Evolutionary conservation across 2,113 vertebrate species (phyloP).

Genomic region (Xiphophorus couchianus): DNA sequence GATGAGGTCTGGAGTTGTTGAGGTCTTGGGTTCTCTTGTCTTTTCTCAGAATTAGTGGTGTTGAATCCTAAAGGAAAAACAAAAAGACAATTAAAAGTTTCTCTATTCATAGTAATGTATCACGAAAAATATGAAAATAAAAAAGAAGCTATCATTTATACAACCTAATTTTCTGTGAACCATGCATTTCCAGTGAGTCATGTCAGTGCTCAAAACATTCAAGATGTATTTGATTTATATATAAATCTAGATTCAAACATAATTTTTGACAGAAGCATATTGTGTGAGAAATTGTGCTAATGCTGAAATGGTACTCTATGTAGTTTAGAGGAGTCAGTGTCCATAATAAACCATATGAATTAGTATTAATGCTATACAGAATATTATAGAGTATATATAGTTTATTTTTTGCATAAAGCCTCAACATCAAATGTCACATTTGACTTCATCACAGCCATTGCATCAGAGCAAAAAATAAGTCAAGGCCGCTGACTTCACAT

Average conservation of each 20-base stretch:
- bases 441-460: neutral
- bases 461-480: too few relatives aligned
- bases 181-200: neutral
- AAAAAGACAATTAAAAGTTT: constrained; percentile 20
- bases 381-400: too few relatives aligned
- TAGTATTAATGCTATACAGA: too few relatives aligned
- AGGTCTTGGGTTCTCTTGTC: constrained; percentile 14
- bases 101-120: neutral
- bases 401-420: too few relatives aligned
- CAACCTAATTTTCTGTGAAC: neutral
- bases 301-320: too few relatives aligned
- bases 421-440: neutral
- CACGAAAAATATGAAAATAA: neutral
- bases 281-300: too few relatives aligned
- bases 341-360: too few relatives aligned
- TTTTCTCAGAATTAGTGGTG: neutral
- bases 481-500: too few relatives aligned
- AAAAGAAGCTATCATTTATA: neutral
- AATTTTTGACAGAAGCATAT: neutral
- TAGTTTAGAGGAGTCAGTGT: too few relatives aligned
- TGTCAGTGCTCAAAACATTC: neutral
- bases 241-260: neutral
- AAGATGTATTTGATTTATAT: neutral
- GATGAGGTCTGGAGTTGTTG: constrained; percentile 27
- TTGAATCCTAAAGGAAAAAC: constrained; percentile 27